Conservation (phyloP, 2,888 invertebrate species). For the Epinotia demarniana region DNA sequence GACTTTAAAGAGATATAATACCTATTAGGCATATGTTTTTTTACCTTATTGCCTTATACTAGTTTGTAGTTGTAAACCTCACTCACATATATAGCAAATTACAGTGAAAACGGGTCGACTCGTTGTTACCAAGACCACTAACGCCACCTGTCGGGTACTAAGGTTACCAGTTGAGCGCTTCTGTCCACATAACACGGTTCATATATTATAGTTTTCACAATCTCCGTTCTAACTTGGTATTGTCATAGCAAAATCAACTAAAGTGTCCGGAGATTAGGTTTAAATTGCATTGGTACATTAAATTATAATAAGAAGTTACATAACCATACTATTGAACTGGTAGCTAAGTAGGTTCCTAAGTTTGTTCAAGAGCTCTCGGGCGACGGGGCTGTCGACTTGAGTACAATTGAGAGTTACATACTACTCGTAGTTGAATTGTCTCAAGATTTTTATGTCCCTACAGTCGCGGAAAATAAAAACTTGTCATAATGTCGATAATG, state of each 20-base stretch:
- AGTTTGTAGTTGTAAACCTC: too few relatives aligned
- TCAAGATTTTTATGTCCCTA: not conserved
- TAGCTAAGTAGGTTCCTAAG: constrained; percentile 23
- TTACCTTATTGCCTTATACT: too few relatives aligned
- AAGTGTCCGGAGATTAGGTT: not conserved
- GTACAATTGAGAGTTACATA: constrained; percentile 1
- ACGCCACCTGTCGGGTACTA: constrained; percentile 18
- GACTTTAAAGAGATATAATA: too few relatives aligned
- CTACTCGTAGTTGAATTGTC: not conserved
- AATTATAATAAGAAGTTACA: constrained; percentile 16
- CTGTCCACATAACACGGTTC: not conserved
- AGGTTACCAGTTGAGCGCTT: constrained; percentile 4
- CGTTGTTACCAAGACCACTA: constrained; percentile 1
- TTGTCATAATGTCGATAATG: too few relatives aligned
- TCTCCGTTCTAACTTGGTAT: not conserved
- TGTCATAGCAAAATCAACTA: not conserved
- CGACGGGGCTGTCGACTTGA: constrained; percentile 10
- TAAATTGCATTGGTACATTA: not conserved
- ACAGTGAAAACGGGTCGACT: not conserved
- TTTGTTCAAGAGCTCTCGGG: constrained; percentile 20
- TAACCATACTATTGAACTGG: not conserved
- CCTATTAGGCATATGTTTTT: too few relatives aligned
- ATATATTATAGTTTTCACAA: not conserved
- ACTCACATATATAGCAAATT: too few relatives aligned
- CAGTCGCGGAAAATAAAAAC: too few relatives aligned